Evolutionary conservation across 2,797 vertebrate species (phyloP).

Genomic region (Neopelma chrysocephalum): DNA sequence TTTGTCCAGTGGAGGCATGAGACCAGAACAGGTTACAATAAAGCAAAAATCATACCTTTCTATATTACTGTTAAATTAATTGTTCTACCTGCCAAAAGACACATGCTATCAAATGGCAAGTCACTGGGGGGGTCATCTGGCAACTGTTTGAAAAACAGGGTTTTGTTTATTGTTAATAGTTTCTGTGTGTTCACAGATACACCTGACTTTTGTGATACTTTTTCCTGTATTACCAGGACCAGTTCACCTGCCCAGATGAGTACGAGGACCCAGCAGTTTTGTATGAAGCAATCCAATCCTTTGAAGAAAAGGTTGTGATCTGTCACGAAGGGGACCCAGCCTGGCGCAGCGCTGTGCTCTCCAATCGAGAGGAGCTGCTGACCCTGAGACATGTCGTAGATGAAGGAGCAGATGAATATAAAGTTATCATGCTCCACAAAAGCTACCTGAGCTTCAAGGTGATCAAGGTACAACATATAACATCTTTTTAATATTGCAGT

Average conservation of each 20-base stretch:
- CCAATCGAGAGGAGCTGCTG: slow-evolving; percentile 91
- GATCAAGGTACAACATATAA: slow-evolving; percentile 86
- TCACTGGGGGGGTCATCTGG: neutral
- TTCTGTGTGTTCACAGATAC: neutral
- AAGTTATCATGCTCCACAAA: slow-evolving; percentile 98
- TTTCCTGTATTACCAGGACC: slow-evolving; percentile 80
- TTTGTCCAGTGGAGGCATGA: neutral
- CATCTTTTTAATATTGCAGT: neutral
- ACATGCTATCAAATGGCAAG: neutral
- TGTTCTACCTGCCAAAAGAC: neutral
- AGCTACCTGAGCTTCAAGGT: slow-evolving; percentile 96
- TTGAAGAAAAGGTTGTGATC: slow-evolving; percentile 91
- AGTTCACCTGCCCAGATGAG: slow-evolving; percentile 97
- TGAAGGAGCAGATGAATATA: slow-evolving; percentile 94
- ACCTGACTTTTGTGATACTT: neutral
- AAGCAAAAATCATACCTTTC: neutral
- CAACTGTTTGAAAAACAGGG: neutral
- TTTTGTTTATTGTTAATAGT: neutral
- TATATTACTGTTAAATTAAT: neutral
- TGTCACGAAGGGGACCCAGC: slow-evolving; percentile 95
- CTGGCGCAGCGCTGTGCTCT: slow-evolving; percentile 92
- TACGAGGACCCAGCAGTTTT: slow-evolving; percentile 90
- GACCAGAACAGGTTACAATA: neutral
- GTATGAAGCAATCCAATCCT: slow-evolving; percentile 91
- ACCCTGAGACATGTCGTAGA: slow-evolving; percentile 93